Evolutionary conservation across 2,797 vertebrate genomes (phyloP).

Genomic region (Astyanax mexicanus): DNA sequence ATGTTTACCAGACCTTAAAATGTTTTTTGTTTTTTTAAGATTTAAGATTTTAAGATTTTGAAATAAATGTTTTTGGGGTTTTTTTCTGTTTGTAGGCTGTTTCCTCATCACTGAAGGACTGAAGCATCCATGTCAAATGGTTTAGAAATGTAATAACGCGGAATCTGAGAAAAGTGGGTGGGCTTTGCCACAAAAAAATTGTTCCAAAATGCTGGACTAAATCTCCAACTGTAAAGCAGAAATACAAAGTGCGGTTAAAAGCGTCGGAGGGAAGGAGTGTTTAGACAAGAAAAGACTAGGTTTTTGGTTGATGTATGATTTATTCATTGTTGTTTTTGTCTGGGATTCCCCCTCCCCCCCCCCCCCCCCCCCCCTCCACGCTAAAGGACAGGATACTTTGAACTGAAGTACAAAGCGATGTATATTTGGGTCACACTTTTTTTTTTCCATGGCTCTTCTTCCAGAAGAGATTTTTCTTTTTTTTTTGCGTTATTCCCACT

Average conservation of each 20-base stretch:
- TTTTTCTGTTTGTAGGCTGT: not conserved
- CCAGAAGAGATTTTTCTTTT: constrained; percentile 38
- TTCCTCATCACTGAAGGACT: constrained; percentile 25
- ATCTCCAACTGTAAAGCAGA: constrained; percentile 38
- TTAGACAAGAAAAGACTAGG: constrained; percentile 60
- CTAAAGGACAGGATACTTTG: constrained; percentile 82
- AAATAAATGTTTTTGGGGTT: not conserved
- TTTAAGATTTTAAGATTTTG: not conserved
- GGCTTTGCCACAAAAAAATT: constrained; percentile 11
- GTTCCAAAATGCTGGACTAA: constrained; percentile 43
- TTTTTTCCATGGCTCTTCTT: constrained; percentile 53
- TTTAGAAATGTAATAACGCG: constrained; percentile 29
- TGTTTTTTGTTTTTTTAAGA: constrained; percentile 1
- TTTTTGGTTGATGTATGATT: constrained; percentile 75
- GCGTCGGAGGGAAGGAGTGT: constrained; percentile 40
- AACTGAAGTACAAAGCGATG: constrained; percentile 82
- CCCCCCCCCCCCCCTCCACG: constrained; percentile 64
- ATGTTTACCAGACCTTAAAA: no score
- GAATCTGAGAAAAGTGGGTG: constrained; percentile 21
- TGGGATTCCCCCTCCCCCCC: constrained; percentile 68
- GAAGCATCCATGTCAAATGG: constrained; percentile 16
- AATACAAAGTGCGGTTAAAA: constrained; percentile 49
- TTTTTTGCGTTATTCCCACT: constrained; percentile 37
- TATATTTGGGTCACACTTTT: constrained; percentile 81
- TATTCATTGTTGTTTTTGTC: constrained; percentile 82